Base-by-base conservation (phyloP, 2,797 vertebrate genomes). In the Alexandromys oeconomus region DNA sequence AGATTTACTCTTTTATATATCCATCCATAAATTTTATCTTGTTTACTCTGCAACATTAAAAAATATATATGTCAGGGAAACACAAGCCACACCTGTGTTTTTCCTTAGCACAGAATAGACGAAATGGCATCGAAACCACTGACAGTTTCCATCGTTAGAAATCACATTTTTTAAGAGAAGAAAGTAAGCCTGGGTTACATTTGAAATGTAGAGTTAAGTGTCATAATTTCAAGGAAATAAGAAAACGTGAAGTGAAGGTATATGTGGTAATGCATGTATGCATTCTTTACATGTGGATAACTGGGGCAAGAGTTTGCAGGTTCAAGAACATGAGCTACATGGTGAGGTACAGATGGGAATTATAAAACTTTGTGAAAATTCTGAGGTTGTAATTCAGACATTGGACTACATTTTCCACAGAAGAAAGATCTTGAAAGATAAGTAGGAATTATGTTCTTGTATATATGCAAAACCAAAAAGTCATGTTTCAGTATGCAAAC, bases 291-390 rank as follows among this genome's bases (percentile, higher is more conserved):
- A 79, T 27, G 40, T 40, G n/a, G 3, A 21, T 34, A 19, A 21
- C 43, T 77, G 31, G 13, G 46, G 37, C 2, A 59, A 19, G 63
- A 81, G 8, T 11, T n/a, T 59, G 13, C 11, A 81, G 43, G 51
- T 59, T 59, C 8, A n/a, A 43, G 17, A 31, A 5, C 5, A 57
- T 46, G 37, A 34, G 65, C 19, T 59, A 40, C 5, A 69, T 15
- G 14, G 7, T 69, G 17, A 91, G 3, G 29, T 40, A 7, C 27
- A 10, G 12, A 69, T 31, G 17, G 54, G 89, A 84, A 84, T 89
- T 89, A 92, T 67, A 91, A 94, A 54, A 14, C 74, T 94, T 31
- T 77, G 74, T 69, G 27, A 23, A 8, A 10, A n/a, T 76, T 96
- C 54, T 85, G 23, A 89, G 23, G 0, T 82, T 78, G 2, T 17